Conservation (phyloP, 2,113 vertebrate genomes). For the Zeus faber region DNA sequence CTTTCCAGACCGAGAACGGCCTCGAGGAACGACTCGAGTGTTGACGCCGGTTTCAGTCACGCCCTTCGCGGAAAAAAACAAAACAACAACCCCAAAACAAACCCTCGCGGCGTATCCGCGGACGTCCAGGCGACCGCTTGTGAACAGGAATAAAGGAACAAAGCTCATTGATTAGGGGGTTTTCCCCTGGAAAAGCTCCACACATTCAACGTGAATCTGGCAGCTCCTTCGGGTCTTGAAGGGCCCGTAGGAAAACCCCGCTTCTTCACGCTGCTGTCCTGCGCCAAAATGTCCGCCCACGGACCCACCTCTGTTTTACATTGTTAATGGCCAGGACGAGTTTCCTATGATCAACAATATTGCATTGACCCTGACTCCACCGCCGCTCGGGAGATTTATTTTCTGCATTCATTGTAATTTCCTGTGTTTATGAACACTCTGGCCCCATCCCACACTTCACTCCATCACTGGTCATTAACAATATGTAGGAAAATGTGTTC, state of each 20-base stretch:
- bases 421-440: slow-evolving; percentile 67
- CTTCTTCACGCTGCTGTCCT: slow-evolving; percentile 60
- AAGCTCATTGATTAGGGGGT: slow-evolving; percentile 45
- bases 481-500: slow-evolving; percentile 52
- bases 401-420: slow-evolving; percentile 67
- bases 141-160: slow-evolving; percentile 68
- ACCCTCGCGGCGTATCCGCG: slow-evolving; percentile 32
- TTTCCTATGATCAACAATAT: slow-evolving; percentile 80
- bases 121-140: slow-evolving; percentile 50
- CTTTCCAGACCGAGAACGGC: no score
- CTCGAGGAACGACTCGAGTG: no score
- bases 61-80: no score
- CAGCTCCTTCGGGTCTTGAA: slow-evolving; percentile 47
- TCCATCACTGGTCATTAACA: slow-evolving; percentile 59
- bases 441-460: slow-evolving; percentile 41
- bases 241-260: slow-evolving; percentile 58
- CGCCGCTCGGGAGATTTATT: slow-evolving; percentile 45
- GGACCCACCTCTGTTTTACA: slow-evolving; percentile 68
- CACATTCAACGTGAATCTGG: slow-evolving; percentile 66
- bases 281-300: slow-evolving; percentile 34
- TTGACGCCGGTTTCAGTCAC: no score
- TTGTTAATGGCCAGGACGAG: slow-evolving; percentile 68
- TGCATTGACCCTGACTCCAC: slow-evolving; percentile 69
- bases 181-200: slow-evolving; percentile 51
- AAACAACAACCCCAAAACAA: no score